Conservation (phyloP, 92 coral and sea anemone genomes). For the Epizoanthus stellaris region DNA sequence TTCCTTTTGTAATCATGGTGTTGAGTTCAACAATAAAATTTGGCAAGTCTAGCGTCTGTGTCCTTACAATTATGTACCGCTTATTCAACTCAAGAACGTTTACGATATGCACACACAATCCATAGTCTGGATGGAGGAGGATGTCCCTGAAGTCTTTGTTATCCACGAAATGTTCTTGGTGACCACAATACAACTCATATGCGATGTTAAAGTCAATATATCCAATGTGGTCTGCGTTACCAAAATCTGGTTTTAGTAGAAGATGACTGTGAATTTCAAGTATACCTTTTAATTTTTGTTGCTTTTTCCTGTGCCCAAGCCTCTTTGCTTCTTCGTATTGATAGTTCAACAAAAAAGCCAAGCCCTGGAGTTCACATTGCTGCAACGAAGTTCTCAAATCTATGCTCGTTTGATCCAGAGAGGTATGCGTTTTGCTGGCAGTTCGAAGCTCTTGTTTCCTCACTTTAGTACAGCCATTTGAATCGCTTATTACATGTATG, state of each 20-base stretch:
- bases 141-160: slow-evolving; percentile 58
- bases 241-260: slow-evolving; percentile 48
- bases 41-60: no score
- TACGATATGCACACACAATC: slow-evolving; percentile 36
- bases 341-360: slow-evolving; percentile 50
- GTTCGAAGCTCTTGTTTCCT: no score
- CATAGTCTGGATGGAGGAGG: slow-evolving; percentile 56
- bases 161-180: slow-evolving; percentile 56
- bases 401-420: neutral
- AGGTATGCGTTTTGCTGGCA: no score
- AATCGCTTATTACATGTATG: no score
- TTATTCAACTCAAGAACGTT: no score
- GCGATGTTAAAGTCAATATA: slow-evolving; percentile 53
- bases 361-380: slow-evolving; percentile 51
- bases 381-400: slow-evolving; percentile 46
- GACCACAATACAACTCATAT: slow-evolving; percentile 56
- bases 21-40: no score
- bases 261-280: slow-evolving; percentile 60
- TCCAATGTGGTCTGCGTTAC: slow-evolving; percentile 42
- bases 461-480: no score
- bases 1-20: no score
- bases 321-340: slow-evolving; percentile 48
- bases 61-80: no score
- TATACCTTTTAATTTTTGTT: slow-evolving; percentile 51
- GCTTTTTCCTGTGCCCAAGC: slow-evolving; percentile 39